phyloP scores from a whole-genome alignment of 2,113 vertebrate genomes.

The Neomonachus schauinslandi region DNA sequence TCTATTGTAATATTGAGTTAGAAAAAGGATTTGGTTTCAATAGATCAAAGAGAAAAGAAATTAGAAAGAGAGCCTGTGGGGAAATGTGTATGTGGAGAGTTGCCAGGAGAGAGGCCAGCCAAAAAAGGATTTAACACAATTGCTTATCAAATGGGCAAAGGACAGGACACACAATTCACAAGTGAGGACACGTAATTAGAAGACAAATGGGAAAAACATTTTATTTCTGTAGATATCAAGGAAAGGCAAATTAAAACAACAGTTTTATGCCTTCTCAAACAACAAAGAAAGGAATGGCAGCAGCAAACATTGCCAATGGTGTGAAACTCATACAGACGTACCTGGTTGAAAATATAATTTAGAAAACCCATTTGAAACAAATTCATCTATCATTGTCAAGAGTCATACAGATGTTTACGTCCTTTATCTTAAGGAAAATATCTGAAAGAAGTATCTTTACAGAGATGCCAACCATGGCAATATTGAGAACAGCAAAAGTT shows the following conservation, averaged over 20 bases:
- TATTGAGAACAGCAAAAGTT: not conserved
- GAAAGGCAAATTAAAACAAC: slow-evolving; percentile 67
- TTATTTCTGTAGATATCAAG: slow-evolving; percentile 64
- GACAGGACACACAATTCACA: slow-evolving; percentile 56
- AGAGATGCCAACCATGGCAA: not conserved
- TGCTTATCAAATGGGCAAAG: slow-evolving; percentile 74
- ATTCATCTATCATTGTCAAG: not conserved
- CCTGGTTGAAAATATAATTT: not conserved
- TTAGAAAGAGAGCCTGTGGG: slow-evolving; percentile 75
- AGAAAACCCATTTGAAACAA: not conserved
- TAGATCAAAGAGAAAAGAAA: slow-evolving; percentile 80
- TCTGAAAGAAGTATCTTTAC: not conserved
- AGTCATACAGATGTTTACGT: not conserved
- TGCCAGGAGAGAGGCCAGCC: slow-evolving; percentile 73
- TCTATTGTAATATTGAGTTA: slow-evolving; percentile 78
- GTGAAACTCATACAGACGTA: not conserved
- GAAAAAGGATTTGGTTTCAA: slow-evolving; percentile 77
- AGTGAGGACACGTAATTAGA: slow-evolving; percentile 69
- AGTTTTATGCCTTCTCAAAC: not conserved
- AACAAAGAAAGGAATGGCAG: not conserved
- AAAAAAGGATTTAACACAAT: slow-evolving; percentile 69
- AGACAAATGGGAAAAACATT: slow-evolving; percentile 69
- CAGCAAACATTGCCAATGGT: not conserved
- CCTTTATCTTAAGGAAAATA: slow-evolving; percentile 24
- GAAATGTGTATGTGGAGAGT: slow-evolving; percentile 66